Conservation (phyloP, 2,797 vertebrate genomes). For the Pitangus sulphuratus region DNA sequence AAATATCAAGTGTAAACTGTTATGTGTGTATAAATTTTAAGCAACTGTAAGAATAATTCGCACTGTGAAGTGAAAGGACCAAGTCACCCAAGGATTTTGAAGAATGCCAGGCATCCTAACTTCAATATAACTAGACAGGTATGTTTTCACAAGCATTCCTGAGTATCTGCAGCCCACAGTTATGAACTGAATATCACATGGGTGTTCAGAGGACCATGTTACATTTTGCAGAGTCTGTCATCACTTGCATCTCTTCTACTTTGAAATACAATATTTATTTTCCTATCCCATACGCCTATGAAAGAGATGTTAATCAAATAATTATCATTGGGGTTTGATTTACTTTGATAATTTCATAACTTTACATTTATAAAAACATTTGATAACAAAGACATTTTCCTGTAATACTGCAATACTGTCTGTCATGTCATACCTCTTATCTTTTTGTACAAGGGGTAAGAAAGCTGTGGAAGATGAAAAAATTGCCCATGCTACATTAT, state of each 20-base stretch:
- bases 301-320: not conserved
- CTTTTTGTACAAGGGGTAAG: not conserved
- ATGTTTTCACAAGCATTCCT: not conserved
- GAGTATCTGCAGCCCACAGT: not conserved
- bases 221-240: not conserved
- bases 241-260: not conserved
- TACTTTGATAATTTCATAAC: not conserved
- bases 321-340: not conserved
- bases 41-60: not conserved
- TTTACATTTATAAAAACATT: not conserved
- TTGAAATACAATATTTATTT: not conserved
- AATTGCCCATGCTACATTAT: not conserved
- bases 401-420: not conserved
- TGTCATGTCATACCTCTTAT: not conserved
- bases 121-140: not conserved
- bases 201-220: not conserved
- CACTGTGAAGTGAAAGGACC: not conserved
- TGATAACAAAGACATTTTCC: not conserved
- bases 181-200: not conserved
- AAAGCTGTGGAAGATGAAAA: not conserved
- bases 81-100: not conserved
- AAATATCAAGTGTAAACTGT: not conserved
- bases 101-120: not conserved
- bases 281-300: accelerated
- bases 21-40: not conserved